Base-by-base conservation (phyloP, 2,888 invertebrate genomes). In the Oligia latruncula region DNA sequence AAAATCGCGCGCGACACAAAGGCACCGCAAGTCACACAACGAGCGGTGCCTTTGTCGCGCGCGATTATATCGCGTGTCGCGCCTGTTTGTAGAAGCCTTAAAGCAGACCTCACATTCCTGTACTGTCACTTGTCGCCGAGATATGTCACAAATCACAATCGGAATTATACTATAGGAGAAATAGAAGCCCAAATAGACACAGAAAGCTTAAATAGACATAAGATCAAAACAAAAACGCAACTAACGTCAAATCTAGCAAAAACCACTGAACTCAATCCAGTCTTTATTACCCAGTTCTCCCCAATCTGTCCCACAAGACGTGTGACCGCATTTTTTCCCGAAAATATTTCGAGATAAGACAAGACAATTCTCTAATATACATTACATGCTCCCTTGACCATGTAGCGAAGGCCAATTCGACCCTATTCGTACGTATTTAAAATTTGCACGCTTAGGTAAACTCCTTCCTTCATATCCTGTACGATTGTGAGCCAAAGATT, bases 401-500 rank as follows among this genome's bases (percentile, higher is more conserved):
- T 84, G 64, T 66, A n/a, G 29, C 60, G 80, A 82, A 79, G 74
- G 66, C 82, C 77, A 82, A 85, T 86, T 83, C 74, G 62, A 72
- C 67, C 71, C 70, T 82, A 79, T 84, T 80, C 81, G 83, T 85
- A 75, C 78, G 84, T 88, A 87, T 90, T 93, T 92, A 90, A 92
- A 92, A 92, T 90, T 92, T 90, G 90, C 88, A 90, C 91, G 88
- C 81, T 77, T 72, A 77, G 81, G 71, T 79, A 76, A 72, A 82
- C 74, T 77, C 64, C 23, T 67, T 67, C 84, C 78, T 86, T 88
- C 90, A 92, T 94, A 93, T 92, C 93, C 91, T 92, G 92, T 92
- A 92, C 92, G 95, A 95, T 95, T 94, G 90, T 90, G 87, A 91
- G 88, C 90, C 88, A 89, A 92, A 95, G 93, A 95, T 95, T 95